phyloP scores from a whole-genome alignment of 2,888 invertebrate species.

The Standfussiana lucernea region DNA sequence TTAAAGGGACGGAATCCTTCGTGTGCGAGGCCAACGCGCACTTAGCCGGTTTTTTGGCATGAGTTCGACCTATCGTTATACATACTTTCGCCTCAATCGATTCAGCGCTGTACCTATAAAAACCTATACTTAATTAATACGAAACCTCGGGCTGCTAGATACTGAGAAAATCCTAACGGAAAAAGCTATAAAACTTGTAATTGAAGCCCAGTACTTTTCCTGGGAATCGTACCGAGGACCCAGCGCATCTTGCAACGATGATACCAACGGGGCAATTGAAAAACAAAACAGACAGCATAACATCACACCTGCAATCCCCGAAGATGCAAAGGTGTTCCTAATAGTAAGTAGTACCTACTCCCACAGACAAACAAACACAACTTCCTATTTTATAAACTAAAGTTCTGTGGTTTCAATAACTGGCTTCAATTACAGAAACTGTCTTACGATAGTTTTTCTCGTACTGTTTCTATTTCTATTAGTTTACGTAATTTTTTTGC shows the following conservation, averaged over 20 bases:
- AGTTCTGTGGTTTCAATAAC: constrained; percentile 49
- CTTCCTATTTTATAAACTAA: neutral
- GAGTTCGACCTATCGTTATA: no score
- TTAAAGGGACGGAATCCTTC: no score
- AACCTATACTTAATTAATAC: no score
- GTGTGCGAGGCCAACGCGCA: no score
- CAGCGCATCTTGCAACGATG: neutral
- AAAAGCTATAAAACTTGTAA: neutral
- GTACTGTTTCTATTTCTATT: constrained; percentile 19
- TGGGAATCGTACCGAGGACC: neutral
- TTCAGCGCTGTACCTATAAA: no score
- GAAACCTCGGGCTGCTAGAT: no score
- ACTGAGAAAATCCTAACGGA: no score
- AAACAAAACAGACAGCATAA: neutral
- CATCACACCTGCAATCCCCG: neutral
- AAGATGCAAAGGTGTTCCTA: neutral
- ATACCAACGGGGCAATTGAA: neutral
- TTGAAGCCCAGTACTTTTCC: neutral
- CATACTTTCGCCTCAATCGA: no score
- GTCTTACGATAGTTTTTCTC: constrained; percentile 54
- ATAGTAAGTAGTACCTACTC: neutral
- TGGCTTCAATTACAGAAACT: constrained; percentile 41
- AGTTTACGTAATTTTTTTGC: constrained; percentile 10
- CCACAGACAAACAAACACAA: neutral
- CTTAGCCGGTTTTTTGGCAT: no score